A percentile compares a stretch with the other conserved stretches of the same genome.
Evolutionary conservation across 1,140 invertebrate genomes (phyloP).

Genomic region (Diplogasteroides magnus): DNA sequence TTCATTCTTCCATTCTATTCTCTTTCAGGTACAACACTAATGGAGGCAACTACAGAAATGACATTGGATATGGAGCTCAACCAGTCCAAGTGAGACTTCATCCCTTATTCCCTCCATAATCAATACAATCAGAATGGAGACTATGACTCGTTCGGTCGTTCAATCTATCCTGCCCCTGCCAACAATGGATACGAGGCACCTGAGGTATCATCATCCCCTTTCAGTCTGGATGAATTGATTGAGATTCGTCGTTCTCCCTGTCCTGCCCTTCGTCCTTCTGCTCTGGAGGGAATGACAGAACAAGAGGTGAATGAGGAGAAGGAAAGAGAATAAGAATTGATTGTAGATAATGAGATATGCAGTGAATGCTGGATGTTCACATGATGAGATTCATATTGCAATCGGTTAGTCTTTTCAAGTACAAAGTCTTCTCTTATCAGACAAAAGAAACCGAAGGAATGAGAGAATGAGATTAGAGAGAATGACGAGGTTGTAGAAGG

Average conservation of each 20-base stretch:
- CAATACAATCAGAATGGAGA: neutral
- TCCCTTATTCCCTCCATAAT: neutral
- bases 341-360: neutral
- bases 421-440: neutral
- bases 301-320: neutral
- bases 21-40: neutral
- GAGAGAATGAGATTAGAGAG: no score
- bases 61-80: neutral
- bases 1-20: neutral
- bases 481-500: no score
- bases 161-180: no score
- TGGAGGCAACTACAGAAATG: neutral
- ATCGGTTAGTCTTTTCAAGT: neutral
- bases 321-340: neutral
- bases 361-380: neutral
- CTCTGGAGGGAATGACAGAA: neutral
- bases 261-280: neutral
- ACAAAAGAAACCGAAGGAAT: neutral
- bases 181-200: no score
- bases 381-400: neutral
- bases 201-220: no score
- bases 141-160: no score
- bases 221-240: no score
- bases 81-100: no score
- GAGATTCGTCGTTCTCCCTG: neutral